Base-by-base conservation (phyloP, 2,797 vertebrate species). In the Pempheris klunzingeri region DNA sequence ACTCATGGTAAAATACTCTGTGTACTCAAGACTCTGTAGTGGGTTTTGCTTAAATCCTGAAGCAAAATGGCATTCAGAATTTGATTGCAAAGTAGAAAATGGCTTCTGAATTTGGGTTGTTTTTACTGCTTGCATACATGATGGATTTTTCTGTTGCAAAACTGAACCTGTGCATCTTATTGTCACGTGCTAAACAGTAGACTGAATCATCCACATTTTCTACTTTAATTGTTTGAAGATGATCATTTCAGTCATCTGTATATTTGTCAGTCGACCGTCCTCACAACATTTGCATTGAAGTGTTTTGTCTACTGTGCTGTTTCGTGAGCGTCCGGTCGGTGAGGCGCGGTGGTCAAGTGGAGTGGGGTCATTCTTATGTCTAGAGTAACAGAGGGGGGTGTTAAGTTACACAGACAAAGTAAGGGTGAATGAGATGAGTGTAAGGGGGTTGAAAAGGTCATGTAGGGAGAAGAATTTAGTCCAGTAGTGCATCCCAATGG, bases 351-450 rank as follows among this genome's bases (percentile, higher is more conserved):
- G 74, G 80, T 80, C 64, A 70, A 34, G 50, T 57, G 38, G 17
- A 70, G 66, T 43, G 39, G n/a, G 78, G 65, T 85, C 75, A 83
- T n/a, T 67, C 49, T 34, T 73, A 30, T 87, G 80, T 83, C 71
- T 80, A 74, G 50, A 61, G 67, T 78, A 63, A 84, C 82, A 87
- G 53, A 58, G 77, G 28, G 8, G 22, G 26, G 86, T 75, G 55
- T 90, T 67, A 60, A 49, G 68, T 93, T 91, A 87, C 90, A 68
- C 43, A 49, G 44, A 71, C 50, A 71, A 60, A 78, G 62, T 44
- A 22, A 64, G 39, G 52, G 43, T 72, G 81, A 82, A 72, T 50
- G 26, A 44, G 73, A 63, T 71, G 50, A 75, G 72, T 36, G 53
- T 30, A 7, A 34, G 32, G 44, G 50, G 80, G 67, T 52, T 85